Base-by-base conservation (phyloP, 2,888 invertebrate genomes). In the Pristionchus fissidentatus region DNA sequence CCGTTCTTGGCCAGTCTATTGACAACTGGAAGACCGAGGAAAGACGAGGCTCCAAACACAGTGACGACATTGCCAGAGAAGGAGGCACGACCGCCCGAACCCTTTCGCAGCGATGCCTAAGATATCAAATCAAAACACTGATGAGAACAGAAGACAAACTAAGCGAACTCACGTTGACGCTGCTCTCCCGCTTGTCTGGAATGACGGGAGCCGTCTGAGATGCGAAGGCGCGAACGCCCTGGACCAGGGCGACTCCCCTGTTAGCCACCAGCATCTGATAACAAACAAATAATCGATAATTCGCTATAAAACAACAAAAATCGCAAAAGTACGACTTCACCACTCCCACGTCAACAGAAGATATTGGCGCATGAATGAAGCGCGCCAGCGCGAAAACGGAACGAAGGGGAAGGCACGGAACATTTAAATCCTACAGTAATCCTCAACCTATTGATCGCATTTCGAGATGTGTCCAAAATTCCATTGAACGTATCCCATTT, bases 51-150 rank as follows among this genome's bases (percentile, higher is more conserved):
- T 26, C 90, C 90, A 79, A 86, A 90, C 0, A 99, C 96, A n/a
- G 99, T 99, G n/a, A 96, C 97, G 2, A 98, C 97, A 83, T 96
- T 94, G 0, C 99, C 99, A 93, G 96, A 98, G 93, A 98, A 99
- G 92, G 97, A 98, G 89, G 96, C 96, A 52, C 99, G 95, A 29
- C 98, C 98, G 35, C 94, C 94, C 55, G 92, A 92, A 13, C 94
- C 94, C 70, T 89, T 82, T 26, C 82, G 82, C 22, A 82, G 55
- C 55, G 82, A 82, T 26, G 82, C 49, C 82, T 82, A 41, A 1
- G n/a, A 15, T 22, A 29, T 41, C 10, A 15, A 73, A 8, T 41
- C 35, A 19, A 60, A 46, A 10, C 41, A n/a, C 19, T 35, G 38
- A 60, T n/a, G 8, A 29, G n/a, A 81, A 38, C 5, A 13, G 32